A percentile compares a stretch with the other conserved stretches of the same genome.
Conservation (phyloP, 2,113 vertebrate genomes). For the Anarhynchus alexandrinus region DNA sequence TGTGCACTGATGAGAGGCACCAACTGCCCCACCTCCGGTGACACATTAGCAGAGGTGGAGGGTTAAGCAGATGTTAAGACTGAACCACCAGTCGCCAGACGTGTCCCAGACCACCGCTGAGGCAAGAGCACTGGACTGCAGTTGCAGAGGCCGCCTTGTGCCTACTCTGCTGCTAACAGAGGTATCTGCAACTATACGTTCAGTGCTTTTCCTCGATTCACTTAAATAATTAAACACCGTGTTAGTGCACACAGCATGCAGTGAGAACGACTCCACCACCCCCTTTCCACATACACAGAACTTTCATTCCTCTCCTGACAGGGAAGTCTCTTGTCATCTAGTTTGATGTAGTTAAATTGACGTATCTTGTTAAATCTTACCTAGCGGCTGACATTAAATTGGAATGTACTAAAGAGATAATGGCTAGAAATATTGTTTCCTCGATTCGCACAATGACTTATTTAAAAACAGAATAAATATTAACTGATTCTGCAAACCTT, state of each 20-base stretch:
- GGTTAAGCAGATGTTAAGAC: fast-evolving
- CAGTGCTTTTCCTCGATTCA: neutral
- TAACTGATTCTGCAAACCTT: slow-evolving; percentile 28
- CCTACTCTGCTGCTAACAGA: neutral
- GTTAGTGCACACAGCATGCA: neutral
- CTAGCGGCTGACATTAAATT: slow-evolving; percentile 7
- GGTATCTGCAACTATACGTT: neutral
- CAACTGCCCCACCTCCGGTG: fast-evolving
- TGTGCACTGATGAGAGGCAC: fast-evolving
- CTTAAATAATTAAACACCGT: slow-evolving; percentile 37
- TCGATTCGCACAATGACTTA: neutral
- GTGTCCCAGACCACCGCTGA: neutral
- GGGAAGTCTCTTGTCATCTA: slow-evolving; percentile 4
- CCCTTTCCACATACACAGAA: neutral
- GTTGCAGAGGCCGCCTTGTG: neutral
- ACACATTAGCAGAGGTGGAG: neutral
- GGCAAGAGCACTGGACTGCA: neutral
- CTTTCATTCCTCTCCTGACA: slow-evolving; percentile 9
- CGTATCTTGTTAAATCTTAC: slow-evolving; percentile 42
- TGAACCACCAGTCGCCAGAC: neutral
- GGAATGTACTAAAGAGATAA: slow-evolving; percentile 26
- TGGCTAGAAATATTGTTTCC: neutral
- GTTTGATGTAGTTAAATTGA: slow-evolving; percentile 21
- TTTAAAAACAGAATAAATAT: slow-evolving; percentile 38
- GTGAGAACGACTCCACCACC: neutral